Evolutionary conservation across 2,797 vertebrate species (phyloP).

Genomic region (Alauda arvensis): DNA sequence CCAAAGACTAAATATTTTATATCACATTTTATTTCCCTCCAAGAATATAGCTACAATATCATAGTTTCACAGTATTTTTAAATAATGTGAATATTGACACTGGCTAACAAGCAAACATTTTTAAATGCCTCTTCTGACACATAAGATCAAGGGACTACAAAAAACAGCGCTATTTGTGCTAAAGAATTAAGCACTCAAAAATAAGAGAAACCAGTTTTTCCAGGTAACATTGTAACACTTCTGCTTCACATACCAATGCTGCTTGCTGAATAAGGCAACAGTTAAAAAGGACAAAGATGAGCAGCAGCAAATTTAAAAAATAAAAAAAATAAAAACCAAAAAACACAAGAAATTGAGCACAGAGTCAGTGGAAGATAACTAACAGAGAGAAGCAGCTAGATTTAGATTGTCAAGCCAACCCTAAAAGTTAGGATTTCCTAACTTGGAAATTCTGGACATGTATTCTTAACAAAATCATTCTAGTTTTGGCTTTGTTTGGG

Average conservation of each 20-base stretch:
- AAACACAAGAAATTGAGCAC: not conserved
- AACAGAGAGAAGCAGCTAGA: not conserved
- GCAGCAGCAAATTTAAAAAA: not conserved
- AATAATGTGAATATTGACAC: not conserved
- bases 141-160: not conserved
- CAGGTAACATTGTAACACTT: not conserved
- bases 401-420: not conserved
- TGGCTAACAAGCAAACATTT: not conserved
- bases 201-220: not conserved
- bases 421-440: not conserved
- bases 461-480: not conserved
- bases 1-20: not conserved
- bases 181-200: not conserved
- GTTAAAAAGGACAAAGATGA: not conserved
- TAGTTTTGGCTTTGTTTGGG: too few species aligned
- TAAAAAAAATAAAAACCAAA: not conserved
- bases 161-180: not conserved
- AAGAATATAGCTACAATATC: not conserved
- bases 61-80: not conserved
- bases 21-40: not conserved
- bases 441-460: not conserved
- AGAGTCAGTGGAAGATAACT: not conserved
- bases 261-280: not conserved
- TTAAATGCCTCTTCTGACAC: not conserved
- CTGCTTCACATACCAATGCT: fast-evolving